Base-by-base conservation (phyloP, 2,797 vertebrate genomes). In the Manis pentadactyla region DNA sequence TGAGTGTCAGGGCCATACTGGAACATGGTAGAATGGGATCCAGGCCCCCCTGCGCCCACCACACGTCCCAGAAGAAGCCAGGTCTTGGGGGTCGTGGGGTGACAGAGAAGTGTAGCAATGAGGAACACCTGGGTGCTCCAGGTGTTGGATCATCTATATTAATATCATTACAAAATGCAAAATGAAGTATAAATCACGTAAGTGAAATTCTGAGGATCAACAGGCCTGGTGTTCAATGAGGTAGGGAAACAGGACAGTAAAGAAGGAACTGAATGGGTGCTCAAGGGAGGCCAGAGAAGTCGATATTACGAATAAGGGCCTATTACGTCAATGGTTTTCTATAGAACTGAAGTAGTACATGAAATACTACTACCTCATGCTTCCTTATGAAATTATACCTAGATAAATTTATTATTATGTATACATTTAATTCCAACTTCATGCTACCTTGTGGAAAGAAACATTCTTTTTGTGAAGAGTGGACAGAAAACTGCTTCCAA, bases 1-100 rank as follows among this genome's bases (percentile, higher is more conserved):
- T 4, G 14, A 34, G 37, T 31, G 23, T 15, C 21, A 34, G 10
- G 31, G 18, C 13, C 25, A 2, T 1, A 23, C 23, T 31, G 15
- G 51, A 37, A 31, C 57, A 34, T 6, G 5, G 31, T 13, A 19
- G 66, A 11, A 29, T 1, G 0, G 4, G 51, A 57, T 6, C 0
- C 46, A 18, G 74, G 6, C 0, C 19, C 61, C 25, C 18, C 11
- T 9, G 1, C 71, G 25, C 19, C 46, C 46, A 55, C 12, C 11
- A 69, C 17, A 13, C 2, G 39, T 73, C 84, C 31, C 75, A 34
- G 37, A 69, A 53, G 39, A n/a, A 69, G 64, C 29, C 31, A 39
- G 11, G 2, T 89, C 46, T 39, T 4, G 34, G 59, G 13, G 31
- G n/a, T 53, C 34, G 11, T 25, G 27, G 17, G 31, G 7, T 5